phyloP scores from a whole-genome alignment of 2,888 invertebrate genomes.

The Eristalinus sepulchralis region DNA sequence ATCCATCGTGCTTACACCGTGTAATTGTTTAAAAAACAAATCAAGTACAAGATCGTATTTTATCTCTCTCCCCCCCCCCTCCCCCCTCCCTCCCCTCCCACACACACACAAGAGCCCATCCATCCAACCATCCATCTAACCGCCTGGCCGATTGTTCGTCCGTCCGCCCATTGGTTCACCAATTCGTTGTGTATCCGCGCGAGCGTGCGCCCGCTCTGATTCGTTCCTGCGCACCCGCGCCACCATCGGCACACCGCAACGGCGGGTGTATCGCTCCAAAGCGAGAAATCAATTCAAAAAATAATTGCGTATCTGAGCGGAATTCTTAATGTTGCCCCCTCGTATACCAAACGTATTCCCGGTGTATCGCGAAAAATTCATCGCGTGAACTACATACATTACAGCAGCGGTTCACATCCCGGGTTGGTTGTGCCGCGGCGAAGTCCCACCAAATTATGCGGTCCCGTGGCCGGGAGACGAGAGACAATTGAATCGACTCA shows the following conservation, averaged over 20 bases:
- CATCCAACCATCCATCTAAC: neutral
- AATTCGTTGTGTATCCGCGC: neutral
- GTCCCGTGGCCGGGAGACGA: neutral
- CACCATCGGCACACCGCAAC: neutral
- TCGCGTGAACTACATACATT: constrained; percentile 44
- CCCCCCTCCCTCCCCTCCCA: too few species aligned
- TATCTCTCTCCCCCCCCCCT: constrained; percentile 30
- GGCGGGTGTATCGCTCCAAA: neutral
- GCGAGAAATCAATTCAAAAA: constrained; percentile 53
- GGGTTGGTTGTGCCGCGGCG: neutral
- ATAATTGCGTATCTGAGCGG: constrained; percentile 52
- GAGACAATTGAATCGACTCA: constrained; percentile 30
- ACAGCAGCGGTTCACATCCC: neutral
- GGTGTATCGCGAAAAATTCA: constrained; percentile 40
- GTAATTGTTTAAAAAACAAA: constrained; percentile 53
- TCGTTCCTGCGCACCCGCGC: neutral
- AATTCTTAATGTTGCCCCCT: constrained; percentile 47
- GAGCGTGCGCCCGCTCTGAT: neutral
- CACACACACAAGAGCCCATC: neutral
- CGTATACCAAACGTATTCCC: constrained; percentile 39
- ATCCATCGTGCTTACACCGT: constrained; percentile 20
- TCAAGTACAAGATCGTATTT: constrained; percentile 53
- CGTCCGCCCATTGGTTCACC: neutral
- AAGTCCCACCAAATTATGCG: constrained; percentile 4
- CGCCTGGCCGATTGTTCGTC: too few species aligned